These are phyloP conservation scores for Acanthornis magna DNA, from an alignment of 2,797 vertebrate genomes.

Conservation along the genomic window DNA sequence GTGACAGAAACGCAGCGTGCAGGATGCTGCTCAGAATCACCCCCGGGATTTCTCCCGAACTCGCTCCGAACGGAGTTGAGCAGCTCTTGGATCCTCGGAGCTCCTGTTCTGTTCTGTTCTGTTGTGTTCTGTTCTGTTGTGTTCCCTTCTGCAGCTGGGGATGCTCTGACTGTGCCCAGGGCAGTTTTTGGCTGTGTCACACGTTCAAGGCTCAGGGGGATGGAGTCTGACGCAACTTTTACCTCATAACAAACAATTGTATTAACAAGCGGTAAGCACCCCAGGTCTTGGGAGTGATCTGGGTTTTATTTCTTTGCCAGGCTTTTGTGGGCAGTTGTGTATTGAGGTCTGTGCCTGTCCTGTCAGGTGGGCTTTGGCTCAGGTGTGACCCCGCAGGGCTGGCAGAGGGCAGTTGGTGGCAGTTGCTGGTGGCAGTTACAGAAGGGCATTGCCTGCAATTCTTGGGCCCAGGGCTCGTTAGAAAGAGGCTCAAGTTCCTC, in stretches of 20 bases:
- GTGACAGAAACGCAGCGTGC: not conserved
- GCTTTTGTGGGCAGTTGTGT: accelerated
- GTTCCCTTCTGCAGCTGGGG: not conserved
- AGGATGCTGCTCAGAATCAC: not conserved
- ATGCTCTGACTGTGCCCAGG: not conserved
- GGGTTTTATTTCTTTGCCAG: too few relatives aligned
- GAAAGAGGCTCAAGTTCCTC: not conserved
- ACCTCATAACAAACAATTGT: not conserved
- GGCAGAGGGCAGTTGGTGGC: not conserved
- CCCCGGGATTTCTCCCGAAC: not conserved
- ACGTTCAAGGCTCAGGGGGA: not conserved
- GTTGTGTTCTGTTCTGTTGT: too few relatives aligned
- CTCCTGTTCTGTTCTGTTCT: accelerated
- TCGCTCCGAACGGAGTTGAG: accelerated
- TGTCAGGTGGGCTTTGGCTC: not conserved
- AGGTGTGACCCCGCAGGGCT: not conserved
- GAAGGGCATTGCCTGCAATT: not conserved
- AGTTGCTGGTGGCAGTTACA: not conserved
- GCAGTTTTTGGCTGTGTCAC: not conserved
- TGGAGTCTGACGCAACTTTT: not conserved
- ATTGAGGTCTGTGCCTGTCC: accelerated
- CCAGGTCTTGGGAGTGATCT: accelerated
- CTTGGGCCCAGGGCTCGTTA: not conserved
- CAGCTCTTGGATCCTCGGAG: not conserved
- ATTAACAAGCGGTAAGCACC: not conserved